Evolutionary conservation across 1,140 invertebrate genomes (phyloP), one percentile per base, ranked within the genome.

Genomic region (Caenorhabditis tropicalis): DNA sequence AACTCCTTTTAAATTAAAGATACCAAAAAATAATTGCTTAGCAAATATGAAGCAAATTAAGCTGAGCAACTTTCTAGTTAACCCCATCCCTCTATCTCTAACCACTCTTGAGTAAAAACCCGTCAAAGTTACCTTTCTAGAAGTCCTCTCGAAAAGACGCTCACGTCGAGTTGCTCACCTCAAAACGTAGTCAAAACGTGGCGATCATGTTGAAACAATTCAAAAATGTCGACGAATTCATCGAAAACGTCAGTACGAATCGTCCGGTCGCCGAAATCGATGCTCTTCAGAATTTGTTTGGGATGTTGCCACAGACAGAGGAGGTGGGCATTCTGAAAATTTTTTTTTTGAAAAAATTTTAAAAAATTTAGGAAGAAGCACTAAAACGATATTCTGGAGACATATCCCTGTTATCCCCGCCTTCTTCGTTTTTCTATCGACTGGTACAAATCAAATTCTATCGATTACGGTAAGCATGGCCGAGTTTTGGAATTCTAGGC

Each of bases 171-270:
- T n/a, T 84, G 5, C 36, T 84, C 1, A 84, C 83, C 5, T 21
- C 79, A n/a, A 84, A 84, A 36, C 43, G 83, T 15, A 80, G 70
- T 27, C 83, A 84, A 48, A 84, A 84, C 27, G 83, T 84, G 65
- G 65, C 83, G 24, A 84, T 84, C 39, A 80, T 65, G 43, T 33
- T 84, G 46, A 84, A 84, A 46, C 53, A 70, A 15, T 84, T 84
- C 74, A 84, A 84, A 46, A 74, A 74, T 43, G n/a, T 74, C 6
- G 65, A 74, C n/a, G 65, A 74, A 24, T 43, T 74, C 36, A 74
- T 74, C n/a, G 65, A 74, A 24, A 46, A 43, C 29, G 36, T 74
- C 36, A 46, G 36, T 29, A 10, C 21, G 0, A 74, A 74, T n/a
- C 43, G 43, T 19, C 65, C 65, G 36, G 65, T 74, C 36, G 65